Evolutionary conservation across 2,113 vertebrate species (phyloP), one percentile per base, ranked within the genome.

Genomic region (Hymenochirus boettgeri): DNA sequence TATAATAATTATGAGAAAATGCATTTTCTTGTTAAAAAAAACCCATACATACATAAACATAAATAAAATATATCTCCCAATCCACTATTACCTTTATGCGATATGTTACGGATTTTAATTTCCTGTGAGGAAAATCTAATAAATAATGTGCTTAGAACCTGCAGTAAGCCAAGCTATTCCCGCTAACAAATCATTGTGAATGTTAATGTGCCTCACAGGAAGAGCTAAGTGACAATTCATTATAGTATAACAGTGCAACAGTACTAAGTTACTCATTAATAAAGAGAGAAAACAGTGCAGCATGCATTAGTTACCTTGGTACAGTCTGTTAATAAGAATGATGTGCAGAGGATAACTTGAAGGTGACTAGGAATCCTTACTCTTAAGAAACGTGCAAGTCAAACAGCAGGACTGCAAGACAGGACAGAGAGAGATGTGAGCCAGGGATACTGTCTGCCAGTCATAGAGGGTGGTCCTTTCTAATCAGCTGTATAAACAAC

Each of bases 381-480:
- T 19, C 52, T 24, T 53, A 23, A 53, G 18, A 26, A 31, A 31
- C 18, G 51, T 53, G 51, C 51, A 12, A 26, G 50, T 8, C 27
- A 35, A 48, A 35, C 55, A 66, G 29, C 45, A 37, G 55, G 37
- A 11, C 48, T 19, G 13, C 15, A 12, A 24, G 15, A 7, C 15
- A 26, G 58, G 63, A 66, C 58, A 46, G 45, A 58, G 55, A 45
- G 27, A 33, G 63, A 56, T 54, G 63, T 48, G 26, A 51, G 55
- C 35, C 22, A 48, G 45, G 21, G 55, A 66, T 50, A 58, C 55
- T 58, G 55, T 29, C 15, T 66, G 55, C 23, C 54, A 58, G 55
- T 48, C 63, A 58, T 26, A 39, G 55, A 66, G 54, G 63, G 53
- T 57, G 62, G 55, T 58, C 55, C 46, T 66, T n/a, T 66, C 63